Evolutionary conservation across 2,113 vertebrate species (phyloP).

Genomic region (Campylomormyrus tamandua): DNA sequence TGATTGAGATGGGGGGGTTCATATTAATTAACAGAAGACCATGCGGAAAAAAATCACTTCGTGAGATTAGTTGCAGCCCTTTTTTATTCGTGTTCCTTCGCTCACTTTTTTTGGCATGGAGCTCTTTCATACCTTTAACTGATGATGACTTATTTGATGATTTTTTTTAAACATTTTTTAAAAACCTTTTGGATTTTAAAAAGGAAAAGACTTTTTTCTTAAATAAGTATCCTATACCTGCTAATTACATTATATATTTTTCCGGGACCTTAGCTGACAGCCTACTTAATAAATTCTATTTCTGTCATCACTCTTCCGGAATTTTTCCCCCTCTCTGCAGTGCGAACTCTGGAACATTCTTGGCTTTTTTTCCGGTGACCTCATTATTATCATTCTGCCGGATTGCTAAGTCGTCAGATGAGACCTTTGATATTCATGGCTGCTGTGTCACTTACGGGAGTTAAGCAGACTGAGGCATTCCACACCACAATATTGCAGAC

Average conservation of each 20-base stretch:
- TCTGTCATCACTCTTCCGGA: neutral
- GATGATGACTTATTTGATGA: slow-evolving; percentile 33
- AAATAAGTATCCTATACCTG: neutral
- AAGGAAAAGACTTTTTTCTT: neutral
- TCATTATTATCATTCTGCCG: slow-evolving; percentile 32
- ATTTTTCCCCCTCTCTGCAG: slow-evolving; percentile 11
- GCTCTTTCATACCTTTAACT: slow-evolving; percentile 23
- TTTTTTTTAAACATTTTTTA: slow-evolving; percentile 9
- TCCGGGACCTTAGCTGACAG: neutral
- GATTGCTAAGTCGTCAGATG: slow-evolving; percentile 24
- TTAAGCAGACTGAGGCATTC: slow-evolving; percentile 9
- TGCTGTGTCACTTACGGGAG: slow-evolving; percentile 18
- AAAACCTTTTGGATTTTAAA: slow-evolving; percentile 13
- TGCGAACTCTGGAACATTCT: slow-evolving; percentile 20
- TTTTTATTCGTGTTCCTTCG: neutral
- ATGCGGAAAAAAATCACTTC: slow-evolving; percentile 35
- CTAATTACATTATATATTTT: neutral
- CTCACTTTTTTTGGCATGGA: slow-evolving; percentile 5
- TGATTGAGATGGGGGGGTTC: slow-evolving; percentile 26
- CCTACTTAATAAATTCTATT: neutral
- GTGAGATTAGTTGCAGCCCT: slow-evolving; percentile 4
- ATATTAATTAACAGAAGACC: slow-evolving; percentile 53
- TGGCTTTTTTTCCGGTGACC: slow-evolving; percentile 15
- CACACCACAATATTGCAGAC: slow-evolving; percentile 2
- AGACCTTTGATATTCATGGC: slow-evolving; percentile 36